Percentiles rank a stretch among this genome's conserved stretches.
These are phyloP conservation scores for Catalaphyllia jardinei DNA, from an alignment of 64 coral and sea anemone genomes.

Conservation along the genomic window DNA sequence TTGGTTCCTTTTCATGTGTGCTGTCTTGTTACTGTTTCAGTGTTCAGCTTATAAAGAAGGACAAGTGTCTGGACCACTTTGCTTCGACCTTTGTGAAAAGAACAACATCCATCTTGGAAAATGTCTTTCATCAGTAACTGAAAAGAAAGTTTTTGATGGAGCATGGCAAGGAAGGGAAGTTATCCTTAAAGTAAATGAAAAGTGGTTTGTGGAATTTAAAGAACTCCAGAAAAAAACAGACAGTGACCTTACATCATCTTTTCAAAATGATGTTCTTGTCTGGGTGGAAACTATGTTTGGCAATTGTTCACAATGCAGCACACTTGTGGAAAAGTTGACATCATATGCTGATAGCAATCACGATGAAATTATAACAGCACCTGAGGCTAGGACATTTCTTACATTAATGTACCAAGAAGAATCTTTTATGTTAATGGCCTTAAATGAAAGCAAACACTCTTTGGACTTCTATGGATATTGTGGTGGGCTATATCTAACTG, in stretches of 20 bases:
- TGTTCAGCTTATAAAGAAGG: constrained; percentile 61
- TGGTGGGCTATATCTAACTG: constrained; percentile 73
- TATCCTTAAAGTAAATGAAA: constrained; percentile 53
- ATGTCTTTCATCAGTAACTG: constrained; percentile 47
- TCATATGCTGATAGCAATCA: constrained; percentile 47
- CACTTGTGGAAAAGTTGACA: constrained; percentile 12
- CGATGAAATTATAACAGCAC: constrained; percentile 38
- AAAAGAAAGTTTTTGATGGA: constrained; percentile 68
- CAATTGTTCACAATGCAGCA: constrained; percentile 57
- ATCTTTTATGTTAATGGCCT: constrained; percentile 42
- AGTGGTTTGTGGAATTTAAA: constrained; percentile 11
- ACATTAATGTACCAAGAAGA: constrained; percentile 61
- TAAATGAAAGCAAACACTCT: constrained; percentile 79
- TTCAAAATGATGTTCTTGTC: neutral
- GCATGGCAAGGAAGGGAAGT: constrained; percentile 53
- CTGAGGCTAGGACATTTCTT: constrained; percentile 57
- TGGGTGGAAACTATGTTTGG: constrained; percentile 63
- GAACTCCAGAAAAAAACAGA: neutral
- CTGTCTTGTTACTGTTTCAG: constrained; percentile 48
- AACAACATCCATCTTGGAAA: constrained; percentile 18
- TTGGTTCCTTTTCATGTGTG: too few species aligned
- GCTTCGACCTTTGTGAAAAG: constrained; percentile 54
- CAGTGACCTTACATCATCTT: neutral
- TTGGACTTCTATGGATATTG: constrained; percentile 83
- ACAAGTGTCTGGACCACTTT: constrained; percentile 64